Evolutionary conservation across 2,888 invertebrate genomes (phyloP), one percentile per base, ranked within the genome.

Genomic region (Heteromurus nitidus): DNA sequence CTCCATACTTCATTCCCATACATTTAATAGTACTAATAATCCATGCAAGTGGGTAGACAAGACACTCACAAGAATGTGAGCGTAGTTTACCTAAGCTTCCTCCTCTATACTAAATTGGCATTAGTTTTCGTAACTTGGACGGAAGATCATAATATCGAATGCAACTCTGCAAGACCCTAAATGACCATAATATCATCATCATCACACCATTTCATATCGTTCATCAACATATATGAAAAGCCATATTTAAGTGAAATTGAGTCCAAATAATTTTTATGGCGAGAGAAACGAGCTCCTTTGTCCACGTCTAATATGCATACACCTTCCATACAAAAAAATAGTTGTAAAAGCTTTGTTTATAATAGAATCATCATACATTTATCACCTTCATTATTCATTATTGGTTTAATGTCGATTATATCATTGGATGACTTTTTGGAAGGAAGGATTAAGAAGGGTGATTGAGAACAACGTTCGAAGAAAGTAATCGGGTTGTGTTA

Each of bases 261-360:
- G 44, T 42, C 13, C 42, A 65, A 68, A 47, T 28, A 30, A 50
- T 47, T 50, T 68, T 68, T 68, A 68, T 68, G 68, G 18, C 5
- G 30, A 53, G 50, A 9, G 31, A 30, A 53, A 68, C 31, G n/a
- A 31, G 18, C 22, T n/a, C 16, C 18, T 50, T 5, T 16, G 26
- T 44, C 18, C 28, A 36, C 16, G 28, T 58, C 26, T 18, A 44
- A 44, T 50, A 1, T 2, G 3, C 50, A 20, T 50, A 18, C 2
- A 20, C 44, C n/a, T 44, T 44, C 16, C 24, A 55, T 55, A 47
- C n/a, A 47, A 13, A 16, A 47, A 47, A 47, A 47, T 47, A 47
- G 47, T 16, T 26, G 13, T 55, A 55, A 55, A 55, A 22, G 3
- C n/a, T 55, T 22, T 55, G 55, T 55, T 22, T 11, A 24, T 55